Evolutionary conservation across 2,113 vertebrate species (phyloP), one percentile per base, ranked within the genome.

Genomic region (Cinclus cinclus): DNA sequence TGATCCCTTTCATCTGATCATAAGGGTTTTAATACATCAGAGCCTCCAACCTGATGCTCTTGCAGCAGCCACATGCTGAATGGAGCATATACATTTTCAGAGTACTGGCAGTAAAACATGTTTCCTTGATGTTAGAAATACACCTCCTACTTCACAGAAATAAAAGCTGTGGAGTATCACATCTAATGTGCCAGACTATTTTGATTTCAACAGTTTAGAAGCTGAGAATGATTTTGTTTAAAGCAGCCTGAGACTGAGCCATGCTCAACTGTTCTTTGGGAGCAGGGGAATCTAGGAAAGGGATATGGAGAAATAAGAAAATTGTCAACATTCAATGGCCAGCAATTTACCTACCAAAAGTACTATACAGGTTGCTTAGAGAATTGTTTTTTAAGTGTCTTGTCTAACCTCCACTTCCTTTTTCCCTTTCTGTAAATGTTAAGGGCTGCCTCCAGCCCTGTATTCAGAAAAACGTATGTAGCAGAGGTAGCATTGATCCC

Each of bases 101-200:
- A 94, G 37, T 55, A 37, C 23, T 95, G 89, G 76, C 92, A 91
- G 65, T 81, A 80, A 87, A 90, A 92, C 81, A 76, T 39, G 50
- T 71, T 89, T 93, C 73, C 52, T 94, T 90, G 85, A 55, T 92
- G 92, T 88, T 94, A 74, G 91, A 86, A 89, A 91, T 62, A 95
- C 86, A 93, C 95, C 89, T 93, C 95, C 92, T 81, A 90, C 94
- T 93, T 93, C 76, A 78, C 86, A 91, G 91, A 89, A 94, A 78
- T 90, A 87, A 89, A 94, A 92, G 37, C 86, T 94, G 94, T 92
- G 64, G 81, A 64, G 52, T 84, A 39, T 93, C 92, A 91, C 64
- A 91, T 88, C 53, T 81, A 92, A 94, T 6, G 13, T 92, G 96
- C 68, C 96, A 97, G 95, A 92, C 94, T 87, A 19, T 70, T 92